Evolutionary conservation across 30 jellyfish, hydroid and myxozoan genomes (phyloP).

Genomic region (Aurelia sp.): DNA sequence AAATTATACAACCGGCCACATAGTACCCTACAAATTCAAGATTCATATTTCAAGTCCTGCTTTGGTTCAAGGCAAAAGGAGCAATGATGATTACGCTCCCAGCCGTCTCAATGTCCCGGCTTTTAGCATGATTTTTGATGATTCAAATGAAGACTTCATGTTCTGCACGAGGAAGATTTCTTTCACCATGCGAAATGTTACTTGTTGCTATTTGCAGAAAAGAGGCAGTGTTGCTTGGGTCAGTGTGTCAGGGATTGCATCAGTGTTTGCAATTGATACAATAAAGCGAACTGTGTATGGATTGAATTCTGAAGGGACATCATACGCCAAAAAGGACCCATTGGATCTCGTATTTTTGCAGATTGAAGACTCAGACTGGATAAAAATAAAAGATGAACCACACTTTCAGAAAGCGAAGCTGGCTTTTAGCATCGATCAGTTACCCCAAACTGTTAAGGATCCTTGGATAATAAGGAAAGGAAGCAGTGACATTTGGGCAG

Average conservation of each 20-base stretch:
- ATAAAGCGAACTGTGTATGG: constrained; percentile 14
- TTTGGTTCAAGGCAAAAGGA: not conserved
- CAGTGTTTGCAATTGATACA: constrained; percentile 24
- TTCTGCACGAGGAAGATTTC: not conserved
- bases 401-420: not conserved
- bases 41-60: not conserved
- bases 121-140: constrained; percentile 38
- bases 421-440: not conserved
- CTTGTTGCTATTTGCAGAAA: constrained; percentile 5
- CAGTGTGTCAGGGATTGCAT: constrained; percentile 5
- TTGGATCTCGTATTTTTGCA: not conserved
- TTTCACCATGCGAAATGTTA: not conserved
- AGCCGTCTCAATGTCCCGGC: not conserved
- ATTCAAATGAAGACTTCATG: constrained; percentile 9
- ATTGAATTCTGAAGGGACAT: not conserved
- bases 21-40: constrained; percentile 13
- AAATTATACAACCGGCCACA: not conserved
- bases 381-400: constrained; percentile 1
- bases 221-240: constrained; percentile 1
- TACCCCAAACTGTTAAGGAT: not conserved
- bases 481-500: constrained; percentile 9
- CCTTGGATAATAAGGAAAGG: not conserved
- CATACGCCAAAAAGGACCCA: not conserved
- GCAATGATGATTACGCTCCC: too few relatives aligned
- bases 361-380: constrained; percentile 19